Base-by-base conservation (phyloP, 2,113 vertebrate species). In the Erpornis zantholeuca region DNA sequence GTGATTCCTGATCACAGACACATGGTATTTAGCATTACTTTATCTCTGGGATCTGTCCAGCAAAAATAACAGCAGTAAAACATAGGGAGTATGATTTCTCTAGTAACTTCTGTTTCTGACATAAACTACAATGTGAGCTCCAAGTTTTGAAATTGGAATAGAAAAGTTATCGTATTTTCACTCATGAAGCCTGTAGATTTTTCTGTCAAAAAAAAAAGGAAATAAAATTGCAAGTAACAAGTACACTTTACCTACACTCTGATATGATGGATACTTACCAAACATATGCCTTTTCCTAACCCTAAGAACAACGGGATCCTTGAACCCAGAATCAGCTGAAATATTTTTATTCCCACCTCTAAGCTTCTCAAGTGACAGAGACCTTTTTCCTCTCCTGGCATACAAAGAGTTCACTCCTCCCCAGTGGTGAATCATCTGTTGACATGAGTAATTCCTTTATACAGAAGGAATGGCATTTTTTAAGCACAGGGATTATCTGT, bases 271-370 rank as follows among this genome's bases (percentile, higher is more conserved):
- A 25, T 72, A 22, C 16, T 79, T 85, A 27, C 3, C 21, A 88
- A 79, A 64, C 1, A 24, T 11, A 75, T 35, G 7, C 25, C 14
- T 76, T 60, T 71, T 73, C 36, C 20, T 69, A 61, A 59, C 7
- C 6, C 40, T 81, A 35, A 57, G 28, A 86, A n/a, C 12, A 71
- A 68, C 0, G 0, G 15, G 3, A 80, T 78, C 9, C 29, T 73
- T 65, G 28, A 69, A 70, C 6, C 3, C n/a, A 38, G 40, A 59
- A 57, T 72, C 36, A 90, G 28, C 6, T 6, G 3, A 81, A 91
- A 49, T 8, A 18, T 44, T 84, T 92, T 60, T 61, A n/a, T 80
- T 42, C 14, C 13, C 27, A 68, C 3, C 6, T 11, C 57, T 52
- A 24, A 59, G 11, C 18, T 70, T 66, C 44, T 94, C n/a, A 28